phyloP scores from a whole-genome alignment of 2,888 invertebrate genomes.

The Monochamus alternatus region DNA sequence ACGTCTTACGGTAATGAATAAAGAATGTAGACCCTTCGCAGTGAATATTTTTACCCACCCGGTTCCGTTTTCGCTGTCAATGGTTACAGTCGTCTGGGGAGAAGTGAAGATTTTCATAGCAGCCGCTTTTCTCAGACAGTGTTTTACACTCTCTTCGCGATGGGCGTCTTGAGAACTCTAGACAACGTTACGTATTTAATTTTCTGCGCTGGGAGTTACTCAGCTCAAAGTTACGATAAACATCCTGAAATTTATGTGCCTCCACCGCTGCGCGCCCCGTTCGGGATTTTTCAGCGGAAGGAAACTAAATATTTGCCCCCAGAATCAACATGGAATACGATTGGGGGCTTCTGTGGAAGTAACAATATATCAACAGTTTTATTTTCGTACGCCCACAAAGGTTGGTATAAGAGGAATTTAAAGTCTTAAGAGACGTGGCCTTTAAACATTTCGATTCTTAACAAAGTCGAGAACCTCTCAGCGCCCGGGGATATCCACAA shows the following conservation, averaged over 20 bases:
- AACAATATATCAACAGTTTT: constrained; percentile 23
- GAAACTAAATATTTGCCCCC: constrained; percentile 26
- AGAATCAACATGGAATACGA: constrained; percentile 14
- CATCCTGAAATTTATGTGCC: constrained; percentile 28
- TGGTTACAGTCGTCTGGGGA: constrained; percentile 30
- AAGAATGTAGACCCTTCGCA: no score
- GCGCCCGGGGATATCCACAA: background rate
- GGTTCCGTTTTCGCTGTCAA: constrained; percentile 21
- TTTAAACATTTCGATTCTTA: background rate
- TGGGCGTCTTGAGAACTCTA: constrained; percentile 36
- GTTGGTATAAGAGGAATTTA: background rate
- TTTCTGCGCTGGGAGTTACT: constrained; percentile 29
- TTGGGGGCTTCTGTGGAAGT: background rate
- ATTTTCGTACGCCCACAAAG: background rate
- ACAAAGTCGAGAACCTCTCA: background rate
- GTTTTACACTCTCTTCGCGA: constrained; percentile 36
- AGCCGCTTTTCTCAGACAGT: constrained; percentile 21
- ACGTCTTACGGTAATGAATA: no score
- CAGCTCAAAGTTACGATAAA: constrained; percentile 25
- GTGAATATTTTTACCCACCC: constrained; percentile 20
- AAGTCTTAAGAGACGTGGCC: background rate
- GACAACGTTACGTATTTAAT: constrained; percentile 37
- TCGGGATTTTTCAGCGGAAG: constrained; percentile 8
- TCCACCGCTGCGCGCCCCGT: constrained; percentile 14
- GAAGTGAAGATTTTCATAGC: constrained; percentile 36